Evolutionary conservation across 2,113 vertebrate genomes (phyloP).

Genomic region (Merops nubicus): DNA sequence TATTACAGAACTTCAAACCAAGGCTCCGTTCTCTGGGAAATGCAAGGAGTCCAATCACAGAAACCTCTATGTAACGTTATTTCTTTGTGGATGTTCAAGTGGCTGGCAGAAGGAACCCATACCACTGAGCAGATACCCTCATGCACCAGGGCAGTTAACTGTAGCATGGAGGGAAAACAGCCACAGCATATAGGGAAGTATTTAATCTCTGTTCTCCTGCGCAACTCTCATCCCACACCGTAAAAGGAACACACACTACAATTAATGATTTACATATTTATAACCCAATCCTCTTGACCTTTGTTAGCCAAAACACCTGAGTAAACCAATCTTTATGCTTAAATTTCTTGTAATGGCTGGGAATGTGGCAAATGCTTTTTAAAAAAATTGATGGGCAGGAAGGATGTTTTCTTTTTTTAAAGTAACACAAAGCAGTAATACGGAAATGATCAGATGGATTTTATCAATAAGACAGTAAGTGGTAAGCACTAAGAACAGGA

Average conservation of each 20-base stretch:
- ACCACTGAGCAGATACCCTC: neutral
- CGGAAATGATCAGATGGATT: neutral
- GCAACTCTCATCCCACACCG: neutral
- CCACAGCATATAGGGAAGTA: neutral
- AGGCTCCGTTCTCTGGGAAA: neutral
- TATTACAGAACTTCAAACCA: neutral
- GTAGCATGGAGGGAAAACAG: neutral
- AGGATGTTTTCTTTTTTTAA: neutral
- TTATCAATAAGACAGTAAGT: neutral
- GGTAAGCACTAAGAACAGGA: neutral
- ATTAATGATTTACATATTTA: slow-evolving; percentile 67
- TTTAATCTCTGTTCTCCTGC: slow-evolving; percentile 5
- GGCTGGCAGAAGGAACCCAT: neutral
- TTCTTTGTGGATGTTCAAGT: neutral
- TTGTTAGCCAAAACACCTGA: slow-evolving; percentile 57
- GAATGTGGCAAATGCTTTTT: neutral
- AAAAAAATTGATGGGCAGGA: neutral
- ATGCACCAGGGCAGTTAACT: neutral
- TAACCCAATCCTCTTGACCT: slow-evolving; percentile 51
- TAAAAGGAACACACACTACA: slow-evolving; percentile 4
- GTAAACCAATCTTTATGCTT: slow-evolving; percentile 16
- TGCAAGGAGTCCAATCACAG: neutral
- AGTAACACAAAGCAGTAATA: neutral
- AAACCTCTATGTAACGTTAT: neutral
- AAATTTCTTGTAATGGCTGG: slow-evolving; percentile 25